Evolutionary conservation across 2,888 invertebrate species (phyloP), one percentile per base, ranked within the genome.

Genomic region (Orthosia gothica): DNA sequence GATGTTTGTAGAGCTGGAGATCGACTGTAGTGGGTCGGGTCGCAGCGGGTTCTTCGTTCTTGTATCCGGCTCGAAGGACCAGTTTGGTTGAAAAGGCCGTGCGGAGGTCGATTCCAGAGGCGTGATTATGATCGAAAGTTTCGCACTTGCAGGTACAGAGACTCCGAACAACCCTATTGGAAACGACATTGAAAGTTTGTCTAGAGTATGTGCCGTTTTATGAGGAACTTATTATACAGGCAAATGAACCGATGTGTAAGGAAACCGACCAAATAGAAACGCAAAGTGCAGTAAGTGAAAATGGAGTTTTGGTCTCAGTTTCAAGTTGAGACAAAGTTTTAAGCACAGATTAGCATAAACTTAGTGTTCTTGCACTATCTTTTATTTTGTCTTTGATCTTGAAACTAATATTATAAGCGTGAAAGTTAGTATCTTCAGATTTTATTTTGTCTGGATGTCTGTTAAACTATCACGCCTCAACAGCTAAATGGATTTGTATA

Each of bases 171-270:
- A 40, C 59, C 40, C 59, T 59, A 40, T 57, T 73, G 71, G 49
- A 59, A 79, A 67, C 50, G 65, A 70, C 18, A 66, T 68, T 18
- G 40, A 47, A 74, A 80, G 40, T 76, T 71, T 63, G 23, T 49
- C 3, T 40, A n/a, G 32, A 52, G 47, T n/a, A 26, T 65, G 57
- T 59, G 50, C 23, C 50, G 20, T 66, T 49, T 16, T 18, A 45
- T 58, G 32, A 58, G 58, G 70, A 78, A 64, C 58, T 69, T 81
- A 52, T 70, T 71, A 65, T 50, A 55, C 63, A 75, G 62, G 68
- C 66, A 86, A 86, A 83, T 80, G 69, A 71, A 73, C 66, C 63
- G 16, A 74, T 70, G 50, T 73, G 70, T 67, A 57, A 18, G 32
- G 23, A 70, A 47, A 23, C 32, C 52, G 54, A 57, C 47, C n/a